A percentile compares a stretch with the other conserved stretches of the same genome.
These are phyloP conservation scores for Aricia agestis DNA, from an alignment of 1,140 invertebrate species.

Conservation along the genomic window DNA sequence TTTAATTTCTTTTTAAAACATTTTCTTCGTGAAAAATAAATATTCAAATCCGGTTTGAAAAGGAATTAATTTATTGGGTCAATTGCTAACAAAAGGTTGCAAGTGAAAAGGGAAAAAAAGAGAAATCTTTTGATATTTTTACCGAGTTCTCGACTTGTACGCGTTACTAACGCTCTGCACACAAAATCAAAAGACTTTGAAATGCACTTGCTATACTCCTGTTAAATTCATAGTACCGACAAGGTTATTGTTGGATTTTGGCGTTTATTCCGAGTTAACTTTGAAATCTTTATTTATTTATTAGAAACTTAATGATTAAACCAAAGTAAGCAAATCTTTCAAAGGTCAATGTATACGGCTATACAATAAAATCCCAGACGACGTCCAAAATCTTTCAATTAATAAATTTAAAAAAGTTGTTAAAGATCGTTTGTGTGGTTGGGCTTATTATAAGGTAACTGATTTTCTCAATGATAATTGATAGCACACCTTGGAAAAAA, in stretches of 20 bases:
- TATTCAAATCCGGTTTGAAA: neutral
- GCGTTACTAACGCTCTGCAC: neutral
- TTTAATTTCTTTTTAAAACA: neutral
- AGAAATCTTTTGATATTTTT: slow-evolving; percentile 2
- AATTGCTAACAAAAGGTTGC: slow-evolving; percentile 8
- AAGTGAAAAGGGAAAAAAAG: neutral
- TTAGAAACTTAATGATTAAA: no score
- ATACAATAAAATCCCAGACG: no score
- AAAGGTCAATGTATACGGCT: no score
- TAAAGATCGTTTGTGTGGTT: no score
- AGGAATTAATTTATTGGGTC: slow-evolving; percentile 10
- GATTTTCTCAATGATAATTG: no score
- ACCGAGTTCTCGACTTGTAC: neutral
- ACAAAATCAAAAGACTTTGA: neutral
- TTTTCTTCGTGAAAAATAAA: slow-evolving; percentile 1
- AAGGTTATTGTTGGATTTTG: neutral
- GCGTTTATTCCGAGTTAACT: neutral
- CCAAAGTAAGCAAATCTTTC: no score
- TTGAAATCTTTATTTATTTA: neutral
- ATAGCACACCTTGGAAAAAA: no score
- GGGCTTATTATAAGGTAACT: no score
- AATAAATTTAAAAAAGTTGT: no score
- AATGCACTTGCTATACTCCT: neutral
- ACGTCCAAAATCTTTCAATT: no score
- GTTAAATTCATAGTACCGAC: neutral